Percentiles rank a stretch among this genome's conserved stretches.
Evolutionary conservation across 2,888 invertebrate species (phyloP).

Genomic region (Balanococcus diminutus): DNA sequence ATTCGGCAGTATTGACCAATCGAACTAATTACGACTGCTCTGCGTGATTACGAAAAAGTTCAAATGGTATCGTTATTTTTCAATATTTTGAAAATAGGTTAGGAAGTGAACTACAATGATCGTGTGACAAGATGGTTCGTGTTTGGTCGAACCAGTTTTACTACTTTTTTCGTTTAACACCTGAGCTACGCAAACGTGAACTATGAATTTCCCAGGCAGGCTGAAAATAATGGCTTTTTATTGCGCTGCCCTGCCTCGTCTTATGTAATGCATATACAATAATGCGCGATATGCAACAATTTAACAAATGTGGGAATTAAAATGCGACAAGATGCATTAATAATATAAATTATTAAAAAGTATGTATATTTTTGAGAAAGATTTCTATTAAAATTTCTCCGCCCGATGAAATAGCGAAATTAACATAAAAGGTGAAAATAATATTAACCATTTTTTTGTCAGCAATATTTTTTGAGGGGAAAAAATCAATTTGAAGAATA

Average conservation of each 20-base stretch:
- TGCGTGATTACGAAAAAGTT: conserved; percentile 8
- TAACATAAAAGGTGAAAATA: neutral
- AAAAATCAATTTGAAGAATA: neutral
- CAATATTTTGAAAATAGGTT: conserved; percentile 39
- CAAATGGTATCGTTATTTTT: conserved; percentile 19
- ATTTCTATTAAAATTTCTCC: neutral
- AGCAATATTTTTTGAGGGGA: neutral
- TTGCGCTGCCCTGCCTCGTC: neutral
- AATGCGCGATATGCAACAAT: neutral
- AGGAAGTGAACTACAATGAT: conserved; percentile 33
- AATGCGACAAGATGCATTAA: conserved; percentile 27
- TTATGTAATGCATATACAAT: neutral
- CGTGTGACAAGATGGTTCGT: conserved; percentile 26
- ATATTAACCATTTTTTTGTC: neutral
- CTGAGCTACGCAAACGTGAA: conserved; percentile 27
- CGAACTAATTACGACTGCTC: neutral
- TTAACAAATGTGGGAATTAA: conserved; percentile 22
- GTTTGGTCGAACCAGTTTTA: conserved; percentile 23
- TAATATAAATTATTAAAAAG: conserved; percentile 2
- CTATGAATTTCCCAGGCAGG: conserved; percentile 36
- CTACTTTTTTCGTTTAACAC: conserved; percentile 29
- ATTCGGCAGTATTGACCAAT: neutral
- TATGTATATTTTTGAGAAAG: neutral
- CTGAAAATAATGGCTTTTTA: conserved; percentile 29
- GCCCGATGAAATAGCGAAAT: neutral